These are phyloP conservation scores for Eulemur rufifrons DNA, from an alignment of 2,113 vertebrate genomes.

Conservation along the genomic window DNA sequence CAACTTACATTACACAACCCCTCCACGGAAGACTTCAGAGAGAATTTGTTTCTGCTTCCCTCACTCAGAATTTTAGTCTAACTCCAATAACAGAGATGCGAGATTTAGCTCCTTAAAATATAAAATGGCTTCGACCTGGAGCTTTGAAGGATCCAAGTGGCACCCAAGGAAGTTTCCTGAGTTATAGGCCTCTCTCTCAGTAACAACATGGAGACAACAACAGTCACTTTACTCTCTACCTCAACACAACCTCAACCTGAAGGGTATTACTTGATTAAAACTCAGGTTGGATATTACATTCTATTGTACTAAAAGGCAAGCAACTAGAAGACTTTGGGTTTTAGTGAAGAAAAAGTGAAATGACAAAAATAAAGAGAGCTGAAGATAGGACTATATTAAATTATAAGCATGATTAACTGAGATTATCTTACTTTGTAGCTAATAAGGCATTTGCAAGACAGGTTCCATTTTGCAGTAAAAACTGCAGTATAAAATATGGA, in stretches of 20 bases:
- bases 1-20: background rate
- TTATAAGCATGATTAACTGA: background rate
- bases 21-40: background rate
- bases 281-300: background rate
- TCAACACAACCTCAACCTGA: background rate
- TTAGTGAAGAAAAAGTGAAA: conserved; percentile 6
- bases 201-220: background rate
- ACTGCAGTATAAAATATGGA: background rate
- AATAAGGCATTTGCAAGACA: background rate
- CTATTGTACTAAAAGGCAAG: background rate
- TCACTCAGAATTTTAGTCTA: background rate
- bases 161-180: background rate
- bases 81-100: background rate
- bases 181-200: background rate
- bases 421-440: conserved; percentile 9
- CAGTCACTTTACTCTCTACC: background rate
- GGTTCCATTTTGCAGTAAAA: background rate
- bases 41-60: background rate
- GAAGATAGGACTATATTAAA: background rate
- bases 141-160: background rate
- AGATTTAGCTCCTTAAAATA: background rate
- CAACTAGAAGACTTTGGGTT: background rate
- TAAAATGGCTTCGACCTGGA: background rate
- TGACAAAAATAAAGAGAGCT: conserved; percentile 6
- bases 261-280: conserved; percentile 9